These are phyloP conservation scores for Spermophilus dauricus DNA, from an alignment of 2,113 vertebrate genomes.

Conservation along the genomic window DNA sequence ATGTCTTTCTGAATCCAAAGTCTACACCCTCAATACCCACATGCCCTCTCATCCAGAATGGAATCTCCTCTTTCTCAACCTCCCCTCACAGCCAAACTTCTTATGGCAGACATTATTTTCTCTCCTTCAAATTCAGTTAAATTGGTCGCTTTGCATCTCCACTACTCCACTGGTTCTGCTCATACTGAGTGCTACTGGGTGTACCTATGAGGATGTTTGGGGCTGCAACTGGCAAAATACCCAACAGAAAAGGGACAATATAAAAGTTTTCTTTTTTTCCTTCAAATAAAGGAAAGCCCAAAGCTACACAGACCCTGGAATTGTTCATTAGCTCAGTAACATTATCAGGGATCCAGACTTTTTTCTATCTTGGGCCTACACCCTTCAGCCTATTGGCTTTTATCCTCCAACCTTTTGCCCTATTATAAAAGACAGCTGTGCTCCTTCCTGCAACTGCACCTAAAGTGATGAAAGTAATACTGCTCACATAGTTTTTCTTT, in stretches of 20 bases:
- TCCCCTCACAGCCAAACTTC: neutral
- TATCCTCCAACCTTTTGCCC: neutral
- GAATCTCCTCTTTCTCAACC: neutral
- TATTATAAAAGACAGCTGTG: neutral
- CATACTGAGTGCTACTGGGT: neutral
- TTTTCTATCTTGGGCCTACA: neutral
- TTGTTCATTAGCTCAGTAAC: neutral
- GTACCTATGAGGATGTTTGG: neutral
- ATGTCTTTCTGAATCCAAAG: constrained; percentile 12
- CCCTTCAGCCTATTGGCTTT: neutral
- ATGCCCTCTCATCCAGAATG: neutral
- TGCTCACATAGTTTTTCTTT: neutral
- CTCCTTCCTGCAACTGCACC: neutral
- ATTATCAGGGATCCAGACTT: neutral
- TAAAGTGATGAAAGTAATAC: neutral
- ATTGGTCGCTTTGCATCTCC: neutral
- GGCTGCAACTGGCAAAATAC: neutral
- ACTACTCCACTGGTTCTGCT: neutral
- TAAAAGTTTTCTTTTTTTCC: neutral
- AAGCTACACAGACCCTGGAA: neutral
- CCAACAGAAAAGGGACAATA: neutral
- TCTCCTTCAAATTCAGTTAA: neutral
- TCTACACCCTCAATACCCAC: neutral
- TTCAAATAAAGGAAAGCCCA: neutral
- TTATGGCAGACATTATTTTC: neutral